These are phyloP conservation scores for Mycteria americana DNA, from an alignment of 2,797 vertebrate species.

Conservation along the genomic window DNA sequence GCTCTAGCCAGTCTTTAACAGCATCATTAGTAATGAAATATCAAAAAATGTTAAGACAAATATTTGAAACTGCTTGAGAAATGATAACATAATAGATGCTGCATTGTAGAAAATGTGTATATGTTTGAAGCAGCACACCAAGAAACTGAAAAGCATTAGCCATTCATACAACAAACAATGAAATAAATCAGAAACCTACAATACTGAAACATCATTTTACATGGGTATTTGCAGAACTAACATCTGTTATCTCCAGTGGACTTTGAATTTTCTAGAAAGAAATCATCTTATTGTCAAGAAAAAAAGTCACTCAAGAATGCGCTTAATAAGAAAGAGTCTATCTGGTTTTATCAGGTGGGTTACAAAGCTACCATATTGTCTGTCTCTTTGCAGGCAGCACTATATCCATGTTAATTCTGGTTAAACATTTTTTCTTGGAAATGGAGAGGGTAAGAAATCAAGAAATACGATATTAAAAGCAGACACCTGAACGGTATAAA, in stretches of 20 bases:
- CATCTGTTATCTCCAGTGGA: not conserved
- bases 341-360: not conserved
- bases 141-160: not conserved
- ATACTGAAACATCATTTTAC: not conserved
- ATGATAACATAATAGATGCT: not conserved
- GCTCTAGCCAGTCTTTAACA: not conserved
- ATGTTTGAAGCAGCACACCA: not conserved
- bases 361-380: not conserved
- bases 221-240: not conserved
- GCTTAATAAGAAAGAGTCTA: not conserved
- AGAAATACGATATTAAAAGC: not conserved
- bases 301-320: not conserved
- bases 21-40: not conserved
- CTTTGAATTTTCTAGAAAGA: not conserved
- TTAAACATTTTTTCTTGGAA: not conserved
- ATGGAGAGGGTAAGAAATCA: rapidly evolving
- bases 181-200: not conserved
- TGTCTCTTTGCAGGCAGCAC: not conserved
- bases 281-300: not conserved
- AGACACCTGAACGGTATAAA: not conserved
- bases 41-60: not conserved
- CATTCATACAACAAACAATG: not conserved
- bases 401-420: not conserved
- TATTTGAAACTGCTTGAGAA: not conserved
- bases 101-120: not conserved